Conservation (phyloP, 2,888 invertebrate species). For the Drosophila paramelanica region DNA sequence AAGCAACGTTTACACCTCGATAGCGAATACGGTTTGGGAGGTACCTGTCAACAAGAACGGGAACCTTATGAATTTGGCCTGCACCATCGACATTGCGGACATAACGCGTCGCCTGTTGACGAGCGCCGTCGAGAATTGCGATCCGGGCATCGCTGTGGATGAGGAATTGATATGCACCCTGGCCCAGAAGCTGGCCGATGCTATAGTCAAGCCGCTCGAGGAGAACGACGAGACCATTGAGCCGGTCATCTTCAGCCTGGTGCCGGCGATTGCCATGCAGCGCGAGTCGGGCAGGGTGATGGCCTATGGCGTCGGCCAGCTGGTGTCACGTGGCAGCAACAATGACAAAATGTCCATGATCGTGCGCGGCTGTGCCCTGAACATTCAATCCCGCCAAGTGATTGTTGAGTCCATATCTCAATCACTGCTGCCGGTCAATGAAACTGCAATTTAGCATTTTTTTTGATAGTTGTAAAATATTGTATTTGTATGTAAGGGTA, state of each 20-base stretch:
- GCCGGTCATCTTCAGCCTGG: conserved; percentile 22
- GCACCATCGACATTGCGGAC: conserved; percentile 3
- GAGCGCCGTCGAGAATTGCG: conserved; percentile 1
- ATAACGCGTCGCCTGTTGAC: conserved; percentile 1
- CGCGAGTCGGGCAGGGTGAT: conserved; percentile 14
- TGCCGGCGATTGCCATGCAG: conserved; percentile 22
- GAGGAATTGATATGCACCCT: neutral
- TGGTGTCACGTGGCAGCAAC: neutral
- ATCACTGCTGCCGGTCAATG: conserved; percentile 9
- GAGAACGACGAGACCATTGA: neutral
- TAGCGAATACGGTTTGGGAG: neutral
- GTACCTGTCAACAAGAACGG: neutral
- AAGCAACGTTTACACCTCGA: too few relatives aligned
- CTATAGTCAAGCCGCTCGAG: neutral
- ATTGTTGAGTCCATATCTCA: conserved; percentile 1
- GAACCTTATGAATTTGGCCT: neutral
- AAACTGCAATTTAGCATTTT: neutral
- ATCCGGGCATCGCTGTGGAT: neutral
- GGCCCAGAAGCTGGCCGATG: neutral
- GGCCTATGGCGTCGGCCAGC: conserved; percentile 30
- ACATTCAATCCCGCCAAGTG: neutral
- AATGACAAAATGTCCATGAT: neutral
- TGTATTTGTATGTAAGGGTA: too few relatives aligned
- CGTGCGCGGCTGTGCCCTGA: conserved; percentile 3
- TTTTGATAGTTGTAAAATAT: neutral